phyloP scores from a whole-genome alignment of 1,140 invertebrate genomes.

The Sogatella furcifera region DNA sequence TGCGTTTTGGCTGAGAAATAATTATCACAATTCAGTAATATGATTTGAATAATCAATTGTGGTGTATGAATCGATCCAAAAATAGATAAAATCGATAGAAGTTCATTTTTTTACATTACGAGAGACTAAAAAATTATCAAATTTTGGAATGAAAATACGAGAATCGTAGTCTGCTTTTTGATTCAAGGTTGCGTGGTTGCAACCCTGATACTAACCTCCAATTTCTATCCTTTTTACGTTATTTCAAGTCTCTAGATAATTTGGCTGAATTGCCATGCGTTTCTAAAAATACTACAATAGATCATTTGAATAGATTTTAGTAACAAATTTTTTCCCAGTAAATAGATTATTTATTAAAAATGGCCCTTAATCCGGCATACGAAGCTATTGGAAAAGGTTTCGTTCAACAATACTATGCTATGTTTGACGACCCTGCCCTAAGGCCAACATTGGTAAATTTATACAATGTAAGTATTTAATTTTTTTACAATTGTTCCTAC shows the following conservation, averaged over 20 bases:
- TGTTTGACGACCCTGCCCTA: slow-evolving; percentile 79
- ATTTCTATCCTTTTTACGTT: neutral
- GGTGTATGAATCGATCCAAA: no score
- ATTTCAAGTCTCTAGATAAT: neutral
- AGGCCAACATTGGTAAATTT: slow-evolving; percentile 73
- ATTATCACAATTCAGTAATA: no score
- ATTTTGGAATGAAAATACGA: no score
- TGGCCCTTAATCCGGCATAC: slow-evolving; percentile 81
- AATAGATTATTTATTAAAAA: slow-evolving; percentile 27
- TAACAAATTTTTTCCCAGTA: slow-evolving; percentile 8
- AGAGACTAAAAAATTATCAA: no score
- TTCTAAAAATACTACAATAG: neutral
- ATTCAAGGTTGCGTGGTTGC: neutral
- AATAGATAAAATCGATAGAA: no score
- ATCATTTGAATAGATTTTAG: slow-evolving; percentile 12
- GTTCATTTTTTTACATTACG: no score
- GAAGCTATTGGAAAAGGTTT: slow-evolving; percentile 87
- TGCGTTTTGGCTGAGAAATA: no score
- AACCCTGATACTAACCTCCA: neutral
- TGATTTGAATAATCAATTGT: no score
- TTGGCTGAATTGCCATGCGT: neutral
- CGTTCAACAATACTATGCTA: slow-evolving; percentile 81
- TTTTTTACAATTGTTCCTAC: no score
- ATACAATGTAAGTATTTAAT: slow-evolving; percentile 72
- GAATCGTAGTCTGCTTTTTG: no score